These are phyloP conservation scores for Drosophila tripunctata DNA, from an alignment of 2,888 invertebrate genomes.

Conservation along the genomic window DNA sequence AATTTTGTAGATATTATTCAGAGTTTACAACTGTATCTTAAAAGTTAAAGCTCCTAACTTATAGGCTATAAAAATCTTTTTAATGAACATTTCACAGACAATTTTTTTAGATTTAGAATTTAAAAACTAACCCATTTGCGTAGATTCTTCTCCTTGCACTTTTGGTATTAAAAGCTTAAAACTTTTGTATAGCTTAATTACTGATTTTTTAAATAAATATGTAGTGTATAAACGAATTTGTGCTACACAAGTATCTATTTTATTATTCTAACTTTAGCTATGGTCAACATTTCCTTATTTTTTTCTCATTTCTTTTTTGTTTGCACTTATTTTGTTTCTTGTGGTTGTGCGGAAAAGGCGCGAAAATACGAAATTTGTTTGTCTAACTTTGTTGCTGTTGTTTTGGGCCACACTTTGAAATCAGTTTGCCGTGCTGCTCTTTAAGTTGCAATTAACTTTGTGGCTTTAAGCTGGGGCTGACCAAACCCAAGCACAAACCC, in stretches of 20 bases:
- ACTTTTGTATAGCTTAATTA: no score
- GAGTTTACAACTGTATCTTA: no score
- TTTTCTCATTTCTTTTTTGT: neutral
- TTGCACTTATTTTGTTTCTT: neutral
- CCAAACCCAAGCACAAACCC: conserved; percentile 32
- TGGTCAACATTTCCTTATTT: conserved; percentile 35
- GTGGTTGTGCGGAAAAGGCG: conserved; percentile 73
- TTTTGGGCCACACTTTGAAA: conserved; percentile 62
- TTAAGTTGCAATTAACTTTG: conserved; percentile 75
- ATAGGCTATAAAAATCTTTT: no score
- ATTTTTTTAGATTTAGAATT: no score
- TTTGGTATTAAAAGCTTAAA: no score
- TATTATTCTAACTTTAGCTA: conserved; percentile 20
- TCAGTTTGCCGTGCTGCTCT: conserved; percentile 65
- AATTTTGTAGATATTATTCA: no score
- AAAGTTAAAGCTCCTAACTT: no score
- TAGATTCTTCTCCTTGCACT: no score
- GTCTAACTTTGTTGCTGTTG: conserved; percentile 41
- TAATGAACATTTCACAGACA: no score
- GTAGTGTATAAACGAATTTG: conserved; percentile 1
- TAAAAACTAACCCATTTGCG: no score
- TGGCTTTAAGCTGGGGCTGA: conserved; percentile 46
- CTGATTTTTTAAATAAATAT: no score
- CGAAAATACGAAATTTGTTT: conserved; percentile 75
- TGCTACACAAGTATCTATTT: neutral